These are phyloP conservation scores for Aricia artaxerxes DNA, from an alignment of 2,888 invertebrate genomes.

Conservation along the genomic window DNA sequence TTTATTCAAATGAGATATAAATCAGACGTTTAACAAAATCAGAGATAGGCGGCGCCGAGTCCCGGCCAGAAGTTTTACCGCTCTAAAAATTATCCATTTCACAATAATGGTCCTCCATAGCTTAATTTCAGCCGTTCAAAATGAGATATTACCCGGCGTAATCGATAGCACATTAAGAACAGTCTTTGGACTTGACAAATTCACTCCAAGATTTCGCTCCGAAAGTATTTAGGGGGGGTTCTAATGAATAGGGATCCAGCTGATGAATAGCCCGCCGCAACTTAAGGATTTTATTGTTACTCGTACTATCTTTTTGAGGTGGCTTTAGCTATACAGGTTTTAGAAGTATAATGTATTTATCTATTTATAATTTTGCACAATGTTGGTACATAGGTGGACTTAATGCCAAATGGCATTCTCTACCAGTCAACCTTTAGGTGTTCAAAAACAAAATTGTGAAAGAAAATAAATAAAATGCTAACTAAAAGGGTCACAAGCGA, in stretches of 20 bases:
- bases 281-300: conserved; percentile 5
- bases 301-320: not conserved
- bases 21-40: conserved; percentile 42
- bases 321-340: not conserved
- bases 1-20: conserved; percentile 29
- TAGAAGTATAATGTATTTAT: not conserved
- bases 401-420: no score
- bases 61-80: conserved; percentile 46
- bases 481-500: no score
- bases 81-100: conserved; percentile 28
- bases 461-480: no score
- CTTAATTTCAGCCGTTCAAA: conserved; percentile 24
- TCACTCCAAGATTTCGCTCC: conserved; percentile 19
- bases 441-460: no score
- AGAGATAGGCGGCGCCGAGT: conserved; percentile 45
- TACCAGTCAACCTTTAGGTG: no score
- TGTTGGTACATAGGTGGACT: no score
- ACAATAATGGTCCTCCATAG: not conserved
- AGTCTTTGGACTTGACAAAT: conserved; percentile 29
- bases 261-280: conserved; percentile 22
- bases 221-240: conserved; percentile 18
- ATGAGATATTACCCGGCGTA: conserved; percentile 21
- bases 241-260: conserved; percentile 13
- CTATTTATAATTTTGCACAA: no score
- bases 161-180: conserved; percentile 29